Evolutionary conservation across 2,797 vertebrate genomes (phyloP).

Genomic region (Platyrinchus mystaceus): DNA sequence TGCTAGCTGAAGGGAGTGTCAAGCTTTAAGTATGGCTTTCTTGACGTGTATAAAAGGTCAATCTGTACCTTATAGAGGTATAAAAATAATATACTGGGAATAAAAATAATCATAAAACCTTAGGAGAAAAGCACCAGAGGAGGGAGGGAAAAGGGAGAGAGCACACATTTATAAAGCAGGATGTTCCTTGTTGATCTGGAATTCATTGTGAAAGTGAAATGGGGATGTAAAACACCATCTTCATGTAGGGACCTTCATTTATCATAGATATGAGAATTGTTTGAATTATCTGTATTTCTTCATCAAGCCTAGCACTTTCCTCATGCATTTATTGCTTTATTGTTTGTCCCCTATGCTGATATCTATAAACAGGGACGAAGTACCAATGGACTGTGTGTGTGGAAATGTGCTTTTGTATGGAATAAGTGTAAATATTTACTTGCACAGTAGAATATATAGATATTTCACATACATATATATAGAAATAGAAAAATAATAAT

Average conservation of each 20-base stretch:
- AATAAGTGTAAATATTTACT: not conserved
- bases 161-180: not conserved
- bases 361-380: not conserved
- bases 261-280: not conserved
- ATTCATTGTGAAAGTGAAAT: not conserved
- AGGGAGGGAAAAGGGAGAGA: not conserved
- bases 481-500: not conserved
- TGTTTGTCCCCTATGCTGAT: not conserved
- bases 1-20: not conserved
- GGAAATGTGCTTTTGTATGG: not conserved
- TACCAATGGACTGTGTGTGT: not conserved
- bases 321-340: not conserved
- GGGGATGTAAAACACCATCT: not conserved
- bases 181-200: not conserved
- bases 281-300: not conserved
- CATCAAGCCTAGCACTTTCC: not conserved
- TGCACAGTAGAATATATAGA: not conserved
- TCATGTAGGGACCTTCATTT: not conserved
- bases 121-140: not conserved
- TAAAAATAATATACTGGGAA: not conserved
- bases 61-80: not conserved
- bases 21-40: not conserved
- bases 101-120: not conserved
- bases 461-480: fast-evolving
- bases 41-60: not conserved